phyloP scores from a whole-genome alignment of 2,113 vertebrate genomes.

The Anseranas semipalmata region DNA sequence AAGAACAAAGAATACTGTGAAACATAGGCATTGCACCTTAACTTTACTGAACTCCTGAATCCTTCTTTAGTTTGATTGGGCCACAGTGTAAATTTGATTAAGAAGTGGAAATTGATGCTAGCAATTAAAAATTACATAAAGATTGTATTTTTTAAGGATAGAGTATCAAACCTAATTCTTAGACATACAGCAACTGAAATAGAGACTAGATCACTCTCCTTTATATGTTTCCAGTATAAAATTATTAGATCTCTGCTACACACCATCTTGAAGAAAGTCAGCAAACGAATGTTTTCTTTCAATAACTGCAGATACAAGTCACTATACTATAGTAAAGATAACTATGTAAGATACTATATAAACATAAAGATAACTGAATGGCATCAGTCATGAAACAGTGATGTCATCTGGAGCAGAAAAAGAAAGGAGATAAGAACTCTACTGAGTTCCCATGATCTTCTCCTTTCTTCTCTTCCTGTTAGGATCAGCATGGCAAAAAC shows the following conservation, averaged over 20 bases:
- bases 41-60: neutral
- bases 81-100: neutral
- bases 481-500: no score
- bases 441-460: no score
- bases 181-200: neutral
- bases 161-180: neutral
- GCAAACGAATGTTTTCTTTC: neutral
- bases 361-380: no score
- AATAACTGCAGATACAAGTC: neutral
- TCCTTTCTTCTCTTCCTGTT: no score
- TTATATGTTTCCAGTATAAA: neutral
- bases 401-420: no score
- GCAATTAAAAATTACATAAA: neutral
- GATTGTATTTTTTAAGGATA: neutral
- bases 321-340: no score
- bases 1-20: neutral
- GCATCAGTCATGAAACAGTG: no score
- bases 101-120: neutral
- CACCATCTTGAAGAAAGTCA: neutral
- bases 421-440: no score
- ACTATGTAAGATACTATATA: no score
- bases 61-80: neutral
- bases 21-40: neutral
- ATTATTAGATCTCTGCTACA: neutral
- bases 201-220: neutral